A percentile compares a stretch with the other conserved stretches of the same genome.
phyloP scores from a whole-genome alignment of 1,140 invertebrate species.

The Stegodyphus dumicola region DNA sequence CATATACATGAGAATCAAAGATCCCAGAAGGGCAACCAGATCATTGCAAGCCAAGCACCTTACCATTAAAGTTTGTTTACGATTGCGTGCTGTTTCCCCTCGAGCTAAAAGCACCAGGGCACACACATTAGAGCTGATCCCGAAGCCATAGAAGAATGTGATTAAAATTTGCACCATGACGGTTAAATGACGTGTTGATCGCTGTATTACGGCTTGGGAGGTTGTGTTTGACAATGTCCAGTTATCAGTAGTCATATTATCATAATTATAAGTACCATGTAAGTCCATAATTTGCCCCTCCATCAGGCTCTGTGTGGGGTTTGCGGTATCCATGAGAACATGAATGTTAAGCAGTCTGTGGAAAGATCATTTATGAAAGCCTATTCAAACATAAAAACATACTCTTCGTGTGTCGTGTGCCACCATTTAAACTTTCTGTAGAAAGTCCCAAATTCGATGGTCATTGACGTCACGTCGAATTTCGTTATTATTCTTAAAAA shows the following conservation, averaged over 20 bases:
- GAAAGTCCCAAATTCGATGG: no score
- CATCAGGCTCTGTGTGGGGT: neutral
- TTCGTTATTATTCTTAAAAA: no score
- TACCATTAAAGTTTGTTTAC: constrained; percentile 83
- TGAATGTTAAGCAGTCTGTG: neutral
- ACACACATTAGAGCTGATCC: constrained; percentile 73
- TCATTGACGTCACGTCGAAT: no score
- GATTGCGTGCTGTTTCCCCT: constrained; percentile 71
- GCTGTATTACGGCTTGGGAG: no score
- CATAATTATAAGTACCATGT: neutral
- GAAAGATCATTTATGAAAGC: neutral
- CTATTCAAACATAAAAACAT: neutral
- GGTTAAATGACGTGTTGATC: constrained; percentile 41
- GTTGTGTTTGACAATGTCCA: neutral
- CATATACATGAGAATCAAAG: constrained; percentile 74
- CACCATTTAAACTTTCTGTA: no score
- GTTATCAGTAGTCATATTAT: neutral
- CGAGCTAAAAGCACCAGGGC: constrained; percentile 74
- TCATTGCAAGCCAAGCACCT: constrained; percentile 83
- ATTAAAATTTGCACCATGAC: constrained; percentile 68
- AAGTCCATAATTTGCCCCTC: neutral
- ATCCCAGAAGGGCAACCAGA: constrained; percentile 75
- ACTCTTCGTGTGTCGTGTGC: no score
- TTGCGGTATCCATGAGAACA: neutral
- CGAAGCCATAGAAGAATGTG: constrained; percentile 72